Conservation (phyloP, 2,888 invertebrate species). For the Glyphotaelius pellucidus region DNA sequence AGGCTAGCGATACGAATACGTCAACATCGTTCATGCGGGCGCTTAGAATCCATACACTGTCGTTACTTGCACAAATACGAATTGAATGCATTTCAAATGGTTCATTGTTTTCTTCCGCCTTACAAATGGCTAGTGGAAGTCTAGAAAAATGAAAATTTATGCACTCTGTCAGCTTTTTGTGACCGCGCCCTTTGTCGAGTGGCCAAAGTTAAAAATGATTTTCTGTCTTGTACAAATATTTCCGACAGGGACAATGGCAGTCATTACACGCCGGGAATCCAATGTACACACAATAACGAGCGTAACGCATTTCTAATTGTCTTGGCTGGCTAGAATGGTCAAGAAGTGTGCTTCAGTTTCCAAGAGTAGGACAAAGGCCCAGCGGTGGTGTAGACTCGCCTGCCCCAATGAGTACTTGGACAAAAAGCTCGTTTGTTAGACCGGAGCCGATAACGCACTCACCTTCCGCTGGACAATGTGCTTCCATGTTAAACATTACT, state of each 20-base stretch:
- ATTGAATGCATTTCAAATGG: slow-evolving; percentile 54
- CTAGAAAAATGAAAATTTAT: slow-evolving; percentile 64
- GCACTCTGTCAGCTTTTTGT: slow-evolving; percentile 53
- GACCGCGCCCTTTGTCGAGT: slow-evolving; percentile 21
- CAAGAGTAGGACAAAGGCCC: slow-evolving; percentile 57
- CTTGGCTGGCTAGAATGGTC: slow-evolving; percentile 39
- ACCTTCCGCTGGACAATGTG: slow-evolving; percentile 57
- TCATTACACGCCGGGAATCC: slow-evolving; percentile 65
- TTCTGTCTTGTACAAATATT: slow-evolving; percentile 63
- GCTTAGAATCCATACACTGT: slow-evolving; percentile 17
- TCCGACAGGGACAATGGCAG: slow-evolving; percentile 58
- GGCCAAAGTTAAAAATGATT: slow-evolving; percentile 62
- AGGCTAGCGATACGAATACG: not conserved
- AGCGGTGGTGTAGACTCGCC: not conserved
- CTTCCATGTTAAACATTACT: slow-evolving; percentile 65
- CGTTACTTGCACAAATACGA: slow-evolving; percentile 52
- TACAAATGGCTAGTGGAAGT: slow-evolving; percentile 55
- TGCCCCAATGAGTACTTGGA: slow-evolving; percentile 12
- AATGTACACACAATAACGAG: slow-evolving; percentile 65
- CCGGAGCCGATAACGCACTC: slow-evolving; percentile 50
- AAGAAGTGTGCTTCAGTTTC: slow-evolving; percentile 62
- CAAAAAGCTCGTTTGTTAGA: slow-evolving; percentile 52
- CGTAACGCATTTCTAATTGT: slow-evolving; percentile 65
- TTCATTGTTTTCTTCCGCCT: slow-evolving; percentile 43
- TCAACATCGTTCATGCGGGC: slow-evolving; percentile 34